These are phyloP conservation scores for Balaeniceps rex DNA, from an alignment of 2,113 vertebrate genomes.

Conservation along the genomic window DNA sequence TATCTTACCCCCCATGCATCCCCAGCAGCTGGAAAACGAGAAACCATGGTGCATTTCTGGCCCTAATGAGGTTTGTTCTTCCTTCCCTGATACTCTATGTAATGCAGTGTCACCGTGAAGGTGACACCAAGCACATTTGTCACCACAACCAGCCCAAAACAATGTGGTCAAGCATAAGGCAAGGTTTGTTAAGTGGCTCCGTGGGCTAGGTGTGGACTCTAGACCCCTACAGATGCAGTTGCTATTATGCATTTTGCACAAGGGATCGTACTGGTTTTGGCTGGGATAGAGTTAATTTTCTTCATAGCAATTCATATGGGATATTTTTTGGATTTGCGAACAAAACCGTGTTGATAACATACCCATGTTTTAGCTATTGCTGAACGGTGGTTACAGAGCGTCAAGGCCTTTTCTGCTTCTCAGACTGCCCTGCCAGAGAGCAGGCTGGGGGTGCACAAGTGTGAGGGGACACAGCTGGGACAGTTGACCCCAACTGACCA, in stretches of 20 bases:
- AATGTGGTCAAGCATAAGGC: not conserved
- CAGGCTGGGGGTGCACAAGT: not conserved
- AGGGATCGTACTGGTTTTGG: not conserved
- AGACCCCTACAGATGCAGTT: not conserved
- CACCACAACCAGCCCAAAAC: not conserved
- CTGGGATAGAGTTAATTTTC: not conserved
- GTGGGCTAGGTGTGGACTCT: not conserved
- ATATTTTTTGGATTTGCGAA: not conserved
- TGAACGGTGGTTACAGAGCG: not conserved
- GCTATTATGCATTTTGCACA: not conserved
- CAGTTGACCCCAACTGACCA: not conserved
- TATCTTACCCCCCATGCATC: not conserved
- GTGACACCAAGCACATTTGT: not conserved
- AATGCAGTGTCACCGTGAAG: not conserved
- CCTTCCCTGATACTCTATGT: not conserved
- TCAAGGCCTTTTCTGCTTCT: not conserved
- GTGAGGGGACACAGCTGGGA: not conserved
- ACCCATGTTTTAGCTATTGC: not conserved
- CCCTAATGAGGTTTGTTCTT: not conserved
- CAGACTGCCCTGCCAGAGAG: accelerated
- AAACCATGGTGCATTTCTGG: not conserved
- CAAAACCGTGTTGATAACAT: not conserved
- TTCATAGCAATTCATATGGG: not conserved
- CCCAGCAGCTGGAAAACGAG: not conserved
- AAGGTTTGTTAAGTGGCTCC: not conserved